Evolutionary conservation across 2,888 invertebrate species (phyloP).

Genomic region (Lypha dubia): DNA sequence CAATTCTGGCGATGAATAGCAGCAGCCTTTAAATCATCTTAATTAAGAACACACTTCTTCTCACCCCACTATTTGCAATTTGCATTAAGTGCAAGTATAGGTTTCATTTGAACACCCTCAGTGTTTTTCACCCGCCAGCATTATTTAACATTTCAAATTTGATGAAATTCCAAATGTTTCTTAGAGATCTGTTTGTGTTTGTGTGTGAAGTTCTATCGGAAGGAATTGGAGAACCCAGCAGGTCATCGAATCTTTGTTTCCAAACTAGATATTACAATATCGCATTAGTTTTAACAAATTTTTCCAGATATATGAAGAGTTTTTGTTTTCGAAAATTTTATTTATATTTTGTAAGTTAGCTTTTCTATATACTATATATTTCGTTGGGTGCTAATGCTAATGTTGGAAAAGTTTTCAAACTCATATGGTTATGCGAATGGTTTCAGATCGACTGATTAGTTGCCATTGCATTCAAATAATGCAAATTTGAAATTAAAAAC

Average conservation of each 20-base stretch:
- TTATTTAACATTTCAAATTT: conserved; percentile 28
- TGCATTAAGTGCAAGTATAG: conserved; percentile 28
- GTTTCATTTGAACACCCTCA: conserved; percentile 25
- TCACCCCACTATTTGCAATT: not conserved
- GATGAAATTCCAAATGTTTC: conserved; percentile 3
- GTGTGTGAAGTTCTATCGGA: not conserved
- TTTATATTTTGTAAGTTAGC: no score
- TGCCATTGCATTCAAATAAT: no score
- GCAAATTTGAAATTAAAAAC: no score
- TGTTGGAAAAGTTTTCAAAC: no score
- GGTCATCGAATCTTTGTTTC: not conserved
- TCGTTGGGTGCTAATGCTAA: no score
- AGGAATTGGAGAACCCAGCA: not conserved
- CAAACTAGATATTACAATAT: no score
- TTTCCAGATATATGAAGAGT: no score
- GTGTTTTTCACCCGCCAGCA: conserved; percentile 14
- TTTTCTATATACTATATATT: no score
- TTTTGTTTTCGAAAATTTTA: no score
- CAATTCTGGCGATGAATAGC: not conserved
- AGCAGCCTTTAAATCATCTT: conserved; percentile 35
- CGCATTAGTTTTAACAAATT: no score
- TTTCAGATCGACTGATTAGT: no score
- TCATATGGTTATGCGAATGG: no score
- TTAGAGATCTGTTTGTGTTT: not conserved
- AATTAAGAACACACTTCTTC: conserved; percentile 34